Percentiles rank a stretch among this genome's conserved stretches.
These are phyloP conservation scores for Leptura quadrifasciata DNA, from an alignment of 2,888 invertebrate genomes.

Conservation along the genomic window DNA sequence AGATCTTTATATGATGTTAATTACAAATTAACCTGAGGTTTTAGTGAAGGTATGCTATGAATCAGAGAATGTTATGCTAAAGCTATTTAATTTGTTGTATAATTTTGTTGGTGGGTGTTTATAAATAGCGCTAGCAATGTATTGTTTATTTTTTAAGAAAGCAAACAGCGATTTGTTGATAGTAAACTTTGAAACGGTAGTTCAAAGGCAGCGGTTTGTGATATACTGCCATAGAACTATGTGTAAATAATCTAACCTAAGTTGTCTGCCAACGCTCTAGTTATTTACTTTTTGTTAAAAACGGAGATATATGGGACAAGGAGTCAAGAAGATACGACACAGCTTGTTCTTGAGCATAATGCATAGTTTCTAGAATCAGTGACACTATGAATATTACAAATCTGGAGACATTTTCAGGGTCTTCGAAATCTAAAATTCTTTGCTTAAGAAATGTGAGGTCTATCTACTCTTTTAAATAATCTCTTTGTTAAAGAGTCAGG, in stretches of 20 bases:
- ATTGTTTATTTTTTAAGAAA: conserved; percentile 34
- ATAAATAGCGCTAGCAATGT: conserved; percentile 20
- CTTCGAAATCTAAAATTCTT: too few relatives aligned
- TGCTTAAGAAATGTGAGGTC: too few relatives aligned
- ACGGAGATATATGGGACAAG: neutral
- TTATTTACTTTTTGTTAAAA: conserved; percentile 17
- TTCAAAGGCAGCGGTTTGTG: conserved; percentile 28
- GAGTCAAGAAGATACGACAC: neutral
- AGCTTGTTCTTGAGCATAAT: neutral
- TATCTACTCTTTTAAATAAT: too few relatives aligned
- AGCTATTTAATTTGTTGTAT: neutral
- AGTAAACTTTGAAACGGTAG: conserved; percentile 23
- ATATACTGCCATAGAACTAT: conserved; percentile 31
- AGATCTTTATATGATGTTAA: neutral
- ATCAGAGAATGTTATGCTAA: neutral
- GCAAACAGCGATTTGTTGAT: conserved; percentile 31
- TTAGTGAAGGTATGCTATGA: neutral
- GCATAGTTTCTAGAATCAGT: too few relatives aligned
- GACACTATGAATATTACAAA: too few relatives aligned
- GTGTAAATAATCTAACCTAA: conserved; percentile 21
- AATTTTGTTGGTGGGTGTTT: conserved; percentile 9
- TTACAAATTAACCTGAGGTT: neutral
- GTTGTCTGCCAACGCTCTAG: conserved; percentile 18
- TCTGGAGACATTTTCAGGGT: too few relatives aligned
- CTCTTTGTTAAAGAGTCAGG: too few relatives aligned